phyloP scores from a whole-genome alignment of 92 coral and sea anemone genomes.

The Anthopleura xanthogrammica region DNA sequence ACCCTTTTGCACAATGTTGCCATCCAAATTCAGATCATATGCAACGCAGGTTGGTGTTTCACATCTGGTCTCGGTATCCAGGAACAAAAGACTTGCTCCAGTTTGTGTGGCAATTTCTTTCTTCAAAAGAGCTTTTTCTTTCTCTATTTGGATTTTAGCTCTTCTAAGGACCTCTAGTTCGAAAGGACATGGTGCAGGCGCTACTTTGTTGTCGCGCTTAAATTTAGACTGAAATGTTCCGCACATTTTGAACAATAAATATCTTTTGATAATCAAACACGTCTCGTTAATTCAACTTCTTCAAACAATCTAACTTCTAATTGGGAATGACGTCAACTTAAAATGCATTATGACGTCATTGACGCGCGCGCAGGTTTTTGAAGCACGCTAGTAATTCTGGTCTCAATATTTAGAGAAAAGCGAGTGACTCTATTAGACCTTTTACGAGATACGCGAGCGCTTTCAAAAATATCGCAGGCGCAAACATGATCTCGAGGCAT shows the following conservation, averaged over 20 bases:
- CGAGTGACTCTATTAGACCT: too few species aligned
- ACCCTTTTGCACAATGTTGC: background rate
- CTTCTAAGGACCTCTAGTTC: background rate
- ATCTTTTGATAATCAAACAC: background rate
- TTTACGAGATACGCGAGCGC: too few species aligned
- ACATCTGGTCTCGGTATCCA: background rate
- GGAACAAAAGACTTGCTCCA: constrained; percentile 2
- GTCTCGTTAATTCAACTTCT: background rate
- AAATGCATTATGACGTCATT: constrained; percentile 58
- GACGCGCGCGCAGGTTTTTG: constrained; percentile 23
- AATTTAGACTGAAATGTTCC: constrained; percentile 14
- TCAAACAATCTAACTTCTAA: background rate
- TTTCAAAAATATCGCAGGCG: too few species aligned
- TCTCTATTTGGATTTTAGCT: background rate
- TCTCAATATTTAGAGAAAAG: background rate
- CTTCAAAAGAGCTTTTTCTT: background rate
- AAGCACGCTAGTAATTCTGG: constrained; percentile 57
- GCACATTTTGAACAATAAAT: background rate
- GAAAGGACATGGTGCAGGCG: background rate
- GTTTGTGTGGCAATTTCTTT: background rate
- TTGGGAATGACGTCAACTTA: constrained; percentile 19
- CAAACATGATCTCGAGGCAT: too few species aligned
- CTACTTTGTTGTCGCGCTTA: constrained; percentile 1
- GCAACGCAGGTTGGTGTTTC: background rate
- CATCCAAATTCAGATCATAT: background rate